phyloP scores from a whole-genome alignment of 2,888 invertebrate genomes.

The Psylliodes chrysocephalus region DNA sequence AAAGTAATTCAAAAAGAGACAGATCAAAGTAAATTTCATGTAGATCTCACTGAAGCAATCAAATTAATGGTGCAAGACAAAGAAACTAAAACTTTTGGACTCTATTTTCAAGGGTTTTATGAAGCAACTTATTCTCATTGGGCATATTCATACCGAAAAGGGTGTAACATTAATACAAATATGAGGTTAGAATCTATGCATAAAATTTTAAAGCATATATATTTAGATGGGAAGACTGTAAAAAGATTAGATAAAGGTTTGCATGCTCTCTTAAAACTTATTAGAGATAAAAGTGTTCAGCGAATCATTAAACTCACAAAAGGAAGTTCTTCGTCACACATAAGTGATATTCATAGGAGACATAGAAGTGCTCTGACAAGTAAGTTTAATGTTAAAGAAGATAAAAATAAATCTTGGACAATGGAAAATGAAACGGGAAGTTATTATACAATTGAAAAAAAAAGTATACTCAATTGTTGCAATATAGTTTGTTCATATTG shows the following conservation, averaged over 20 bases:
- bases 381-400: too few relatives aligned
- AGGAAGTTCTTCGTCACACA: too few relatives aligned
- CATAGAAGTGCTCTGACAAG: not conserved
- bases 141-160: slow-evolving; percentile 38
- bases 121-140: slow-evolving; percentile 25
- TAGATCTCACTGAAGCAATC: slow-evolving; percentile 23
- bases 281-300: slow-evolving; percentile 46
- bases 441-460: too few relatives aligned
- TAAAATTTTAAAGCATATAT: too few relatives aligned
- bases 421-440: too few relatives aligned
- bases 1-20: slow-evolving; percentile 30
- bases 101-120: slow-evolving; percentile 38
- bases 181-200: too few relatives aligned
- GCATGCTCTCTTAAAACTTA: slow-evolving; percentile 46
- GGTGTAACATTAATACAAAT: slow-evolving; percentile 43
- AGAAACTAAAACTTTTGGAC: slow-evolving; percentile 34
- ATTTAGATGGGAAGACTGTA: too few relatives aligned
- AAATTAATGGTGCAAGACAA: slow-evolving; percentile 7
- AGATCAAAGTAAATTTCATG: slow-evolving; percentile 29
- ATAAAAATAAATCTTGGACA: too few relatives aligned
- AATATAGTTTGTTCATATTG: too few relatives aligned
- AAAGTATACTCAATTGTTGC: too few relatives aligned
- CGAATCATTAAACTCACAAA: slow-evolving; percentile 39
- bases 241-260: too few relatives aligned
- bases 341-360: slow-evolving; percentile 21